Evolutionary conservation across 2,797 vertebrate species (phyloP).

Genomic region (Tokudaia tokunoshimensis): DNA sequence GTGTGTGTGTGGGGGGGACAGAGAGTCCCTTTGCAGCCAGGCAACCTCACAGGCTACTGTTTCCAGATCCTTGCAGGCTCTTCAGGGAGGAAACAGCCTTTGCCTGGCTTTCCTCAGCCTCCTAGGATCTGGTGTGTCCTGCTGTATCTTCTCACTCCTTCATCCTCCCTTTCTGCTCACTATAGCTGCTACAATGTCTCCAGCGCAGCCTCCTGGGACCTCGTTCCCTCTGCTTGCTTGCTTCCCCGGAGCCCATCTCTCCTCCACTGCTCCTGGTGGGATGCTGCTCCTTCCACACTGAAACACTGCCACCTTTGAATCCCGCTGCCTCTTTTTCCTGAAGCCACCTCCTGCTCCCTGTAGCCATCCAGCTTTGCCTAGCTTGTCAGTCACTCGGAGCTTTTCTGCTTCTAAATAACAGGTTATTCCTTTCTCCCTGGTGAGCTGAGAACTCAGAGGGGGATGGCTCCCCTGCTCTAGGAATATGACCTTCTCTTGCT

Average conservation of each 20-base stretch:
- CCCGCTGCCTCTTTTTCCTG: not conserved
- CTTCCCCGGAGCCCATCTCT: not conserved
- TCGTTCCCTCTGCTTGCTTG: not conserved
- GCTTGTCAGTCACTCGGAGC: not conserved
- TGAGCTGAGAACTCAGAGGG: not conserved
- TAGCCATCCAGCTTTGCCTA: not conserved
- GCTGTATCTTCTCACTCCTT: not conserved
- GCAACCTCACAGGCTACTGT: not conserved
- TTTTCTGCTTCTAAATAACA: not conserved
- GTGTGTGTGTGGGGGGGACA: too few species aligned
- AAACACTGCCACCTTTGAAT: not conserved
- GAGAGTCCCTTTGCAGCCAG: constrained; percentile 15
- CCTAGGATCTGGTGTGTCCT: not conserved
- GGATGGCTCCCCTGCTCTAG: not conserved
- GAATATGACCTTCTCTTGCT: not conserved
- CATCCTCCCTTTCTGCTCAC: not conserved
- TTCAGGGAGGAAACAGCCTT: constrained; percentile 37
- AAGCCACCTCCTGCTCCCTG: not conserved
- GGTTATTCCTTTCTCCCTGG: not conserved
- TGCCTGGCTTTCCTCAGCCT: not conserved
- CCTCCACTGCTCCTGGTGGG: not conserved
- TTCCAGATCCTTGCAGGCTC: not conserved
- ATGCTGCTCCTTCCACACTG: not conserved
- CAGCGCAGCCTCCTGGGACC: not conserved
- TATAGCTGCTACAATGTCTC: not conserved